Evolutionary conservation across 2,113 vertebrate species (phyloP), one percentile per base, ranked within the genome.

Genomic region (Ivindomyrus marchei): DNA sequence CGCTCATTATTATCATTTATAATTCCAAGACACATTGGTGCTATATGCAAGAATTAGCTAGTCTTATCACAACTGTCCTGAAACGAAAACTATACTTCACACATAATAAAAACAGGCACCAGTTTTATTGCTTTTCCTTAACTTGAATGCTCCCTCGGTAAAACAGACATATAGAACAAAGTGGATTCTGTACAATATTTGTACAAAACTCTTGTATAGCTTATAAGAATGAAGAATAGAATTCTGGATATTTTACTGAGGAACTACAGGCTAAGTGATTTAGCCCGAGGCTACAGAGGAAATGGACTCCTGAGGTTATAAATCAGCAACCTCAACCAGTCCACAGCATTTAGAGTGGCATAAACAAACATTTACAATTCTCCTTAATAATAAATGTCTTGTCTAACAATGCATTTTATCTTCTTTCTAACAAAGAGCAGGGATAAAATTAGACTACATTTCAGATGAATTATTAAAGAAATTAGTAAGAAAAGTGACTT

Each of bases 11-110:
- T 88, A 94, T 89, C 91, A 58, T 10, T 15, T 39, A 46, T 87
- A 91, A 94, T 87, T 77, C 36, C 80, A 58, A 90, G 85, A 74
- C 88, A 90, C 42, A 86, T 36, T 36, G 31, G 31, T 36, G 31
- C 31, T 36, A 36, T 36, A 36, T 36, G 31, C 31, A 36, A 36
- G 31, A 36, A 36, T 36, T 36, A 36, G 31, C 31, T 36, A 36
- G 90, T 89, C 90, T 91, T 91, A 91, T 89, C 91, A 77, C 91
- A 91, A 90, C 92, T 93, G 91, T 93, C 92, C 87, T 90, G 91
- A 94, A 92, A 93, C 94, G 94, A 94, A 94, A 93, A 93, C 80
- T 92, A 91, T 90, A 88, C 89, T 84, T 92, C 93, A 92, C 92
- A 89, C 94, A 8, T 27, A 77, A 77, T 77, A 85, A 85, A 95